Evolutionary conservation across 2,113 vertebrate species (phyloP).

Genomic region (Alouatta palliata): DNA sequence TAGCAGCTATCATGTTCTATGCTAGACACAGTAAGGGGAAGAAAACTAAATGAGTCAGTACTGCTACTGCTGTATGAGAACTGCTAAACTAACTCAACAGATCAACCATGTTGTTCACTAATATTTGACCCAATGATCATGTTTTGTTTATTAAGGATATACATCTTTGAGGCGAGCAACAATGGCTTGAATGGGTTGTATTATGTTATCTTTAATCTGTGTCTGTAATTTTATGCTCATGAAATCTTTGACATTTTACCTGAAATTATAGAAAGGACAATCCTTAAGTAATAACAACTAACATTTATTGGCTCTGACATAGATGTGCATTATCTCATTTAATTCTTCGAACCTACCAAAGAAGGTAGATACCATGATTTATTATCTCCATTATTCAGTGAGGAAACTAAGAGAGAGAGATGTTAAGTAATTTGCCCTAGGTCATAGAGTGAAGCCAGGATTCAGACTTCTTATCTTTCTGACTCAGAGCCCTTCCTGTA

Average conservation of each 20-base stretch:
- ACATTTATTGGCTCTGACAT: neutral
- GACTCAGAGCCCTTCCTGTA: neutral
- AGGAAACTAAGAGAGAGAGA: neutral
- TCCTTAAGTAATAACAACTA: neutral
- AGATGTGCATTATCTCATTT: neutral
- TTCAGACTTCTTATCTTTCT: neutral
- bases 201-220: neutral
- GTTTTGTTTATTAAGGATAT: slow-evolving; percentile 42
- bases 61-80: neutral
- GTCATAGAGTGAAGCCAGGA: neutral
- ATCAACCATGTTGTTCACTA: neutral
- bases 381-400: neutral
- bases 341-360: neutral
- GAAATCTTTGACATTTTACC: slow-evolving; percentile 3
- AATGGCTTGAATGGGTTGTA: neutral
- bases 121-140: slow-evolving; percentile 21
- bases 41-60: neutral
- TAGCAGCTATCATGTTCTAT: neutral
- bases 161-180: neutral
- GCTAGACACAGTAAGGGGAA: neutral
- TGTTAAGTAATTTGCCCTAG: neutral
- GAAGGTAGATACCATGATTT: neutral
- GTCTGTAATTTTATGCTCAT: neutral
- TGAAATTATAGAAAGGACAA: neutral
- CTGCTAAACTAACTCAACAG: neutral